Evolutionary conservation across 2,113 vertebrate genomes (phyloP).

Genomic region (Panthera leo): DNA sequence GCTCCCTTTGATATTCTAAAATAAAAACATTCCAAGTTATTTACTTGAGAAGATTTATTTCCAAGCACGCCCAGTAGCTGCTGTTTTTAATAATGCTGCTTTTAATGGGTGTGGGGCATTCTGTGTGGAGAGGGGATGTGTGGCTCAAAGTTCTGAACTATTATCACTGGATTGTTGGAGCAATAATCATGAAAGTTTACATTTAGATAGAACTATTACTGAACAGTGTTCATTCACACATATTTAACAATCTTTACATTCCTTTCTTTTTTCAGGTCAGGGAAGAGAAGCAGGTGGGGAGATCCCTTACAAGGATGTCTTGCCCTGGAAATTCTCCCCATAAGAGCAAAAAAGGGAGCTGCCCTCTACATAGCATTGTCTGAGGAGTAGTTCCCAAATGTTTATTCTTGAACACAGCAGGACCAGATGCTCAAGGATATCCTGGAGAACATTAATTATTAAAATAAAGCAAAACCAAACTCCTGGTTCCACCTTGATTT

Average conservation of each 20-base stretch:
- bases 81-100: constrained; percentile 80
- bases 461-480: constrained; percentile 6
- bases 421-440: background rate
- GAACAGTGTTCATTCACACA: background rate
- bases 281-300: background rate
- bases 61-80: constrained; percentile 79
- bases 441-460: background rate
- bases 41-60: constrained; percentile 75
- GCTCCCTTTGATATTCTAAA: constrained; percentile 80
- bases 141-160: constrained; percentile 46
- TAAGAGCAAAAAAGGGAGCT: background rate
- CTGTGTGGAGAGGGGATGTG: constrained; percentile 19
- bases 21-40: constrained; percentile 82
- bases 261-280: background rate
- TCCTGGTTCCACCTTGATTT: background rate
- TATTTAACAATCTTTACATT: background rate
- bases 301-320: background rate
- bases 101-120: constrained; percentile 71
- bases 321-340: background rate
- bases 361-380: background rate
- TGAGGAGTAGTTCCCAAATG: constrained; percentile 23
- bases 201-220: constrained; percentile 11
- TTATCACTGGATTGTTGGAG: constrained; percentile 37
- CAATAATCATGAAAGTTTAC: constrained; percentile 31
- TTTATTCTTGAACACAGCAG: background rate